Evolutionary conservation across 1,140 invertebrate genomes (phyloP), one percentile per base, ranked within the genome.

Genomic region (Heliothis virescens): DNA sequence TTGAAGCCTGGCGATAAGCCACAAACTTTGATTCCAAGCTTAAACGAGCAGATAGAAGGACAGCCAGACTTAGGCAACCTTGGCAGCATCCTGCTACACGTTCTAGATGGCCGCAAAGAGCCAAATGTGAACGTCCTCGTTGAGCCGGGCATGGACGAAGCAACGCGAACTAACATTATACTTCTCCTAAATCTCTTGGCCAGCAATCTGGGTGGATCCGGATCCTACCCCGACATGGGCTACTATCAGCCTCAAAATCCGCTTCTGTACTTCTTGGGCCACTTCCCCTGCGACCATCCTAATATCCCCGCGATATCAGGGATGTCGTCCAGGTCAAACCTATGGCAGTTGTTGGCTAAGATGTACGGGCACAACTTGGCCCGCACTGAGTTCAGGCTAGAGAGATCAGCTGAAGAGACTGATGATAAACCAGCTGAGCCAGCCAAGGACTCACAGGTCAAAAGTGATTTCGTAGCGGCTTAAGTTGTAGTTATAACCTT

Each of bases 1-100:
- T 50, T 67, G 63, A 67, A 67, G 7, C 47, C 63, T 67, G 63
- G 63, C 5, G 63, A 67, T 5, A 67, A 50, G 63, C 48, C 47
- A n/a, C 60, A n/a, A 16, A 15, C 7, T 34, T 16, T 47, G 15
- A 41, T 47, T 7, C 29, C 60, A 7, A 50, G 15, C 41, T 16
- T 3, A 11, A 12, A 48, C 4, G 41, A 65, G 5, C 18, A 26
- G 2, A 4, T 63, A 2, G 13, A 63, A 13, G n/a, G 29, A 2
- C 26, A 67, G 15, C 18, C 47, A 21, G 47, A 67, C 10, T 3
- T 67, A 10, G 63, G 11, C 10, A 26, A 21, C 21, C 16, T 67
- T 13, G 16, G 11, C 2, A 16, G 50, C 21, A 47, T 52, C 21
- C 41, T 67, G 9, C 63, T 67, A 1, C 63, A 50, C 18, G 12